These are phyloP conservation scores for Acanthosoma haemorrhoidale DNA, from an alignment of 2,888 invertebrate genomes.

Conservation along the genomic window DNA sequence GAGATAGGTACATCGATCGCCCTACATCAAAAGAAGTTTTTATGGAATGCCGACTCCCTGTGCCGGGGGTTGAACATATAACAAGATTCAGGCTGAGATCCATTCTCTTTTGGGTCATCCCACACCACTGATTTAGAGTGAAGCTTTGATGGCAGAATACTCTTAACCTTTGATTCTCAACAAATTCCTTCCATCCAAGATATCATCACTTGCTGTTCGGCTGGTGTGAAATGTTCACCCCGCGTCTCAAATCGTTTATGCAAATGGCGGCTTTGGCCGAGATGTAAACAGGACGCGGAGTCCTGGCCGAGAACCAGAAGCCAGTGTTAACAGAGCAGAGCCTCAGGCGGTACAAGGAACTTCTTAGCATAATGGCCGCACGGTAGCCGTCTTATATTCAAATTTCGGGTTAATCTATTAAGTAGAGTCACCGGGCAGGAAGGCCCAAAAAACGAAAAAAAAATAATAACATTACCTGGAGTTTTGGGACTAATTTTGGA, in stretches of 20 bases:
- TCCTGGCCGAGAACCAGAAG: not conserved
- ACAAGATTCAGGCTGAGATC: no score
- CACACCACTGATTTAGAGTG: no score
- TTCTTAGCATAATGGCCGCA: slow-evolving; percentile 19
- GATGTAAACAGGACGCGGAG: slow-evolving; percentile 3
- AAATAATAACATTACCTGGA: not conserved
- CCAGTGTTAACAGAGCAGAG: not conserved
- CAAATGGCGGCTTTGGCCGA: not conserved
- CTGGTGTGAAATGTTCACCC: no score
- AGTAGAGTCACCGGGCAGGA: not conserved
- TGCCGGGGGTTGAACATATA: no score
- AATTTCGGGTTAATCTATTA: slow-evolving; percentile 19
- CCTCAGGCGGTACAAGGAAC: slow-evolving; percentile 12
- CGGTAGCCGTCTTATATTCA: slow-evolving; percentile 25
- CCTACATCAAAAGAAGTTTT: no score
- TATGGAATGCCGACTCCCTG: no score
- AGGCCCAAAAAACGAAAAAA: not conserved
- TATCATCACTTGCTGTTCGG: no score
- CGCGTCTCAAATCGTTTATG: slow-evolving; percentile 7
- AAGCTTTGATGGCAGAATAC: no score
- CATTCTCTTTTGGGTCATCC: no score
- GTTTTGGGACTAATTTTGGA: not conserved
- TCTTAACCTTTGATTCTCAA: no score
- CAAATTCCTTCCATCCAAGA: no score
- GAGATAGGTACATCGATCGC: no score